phyloP scores from a whole-genome alignment of 1,140 invertebrate species.

The Drosophila lacertosa region DNA sequence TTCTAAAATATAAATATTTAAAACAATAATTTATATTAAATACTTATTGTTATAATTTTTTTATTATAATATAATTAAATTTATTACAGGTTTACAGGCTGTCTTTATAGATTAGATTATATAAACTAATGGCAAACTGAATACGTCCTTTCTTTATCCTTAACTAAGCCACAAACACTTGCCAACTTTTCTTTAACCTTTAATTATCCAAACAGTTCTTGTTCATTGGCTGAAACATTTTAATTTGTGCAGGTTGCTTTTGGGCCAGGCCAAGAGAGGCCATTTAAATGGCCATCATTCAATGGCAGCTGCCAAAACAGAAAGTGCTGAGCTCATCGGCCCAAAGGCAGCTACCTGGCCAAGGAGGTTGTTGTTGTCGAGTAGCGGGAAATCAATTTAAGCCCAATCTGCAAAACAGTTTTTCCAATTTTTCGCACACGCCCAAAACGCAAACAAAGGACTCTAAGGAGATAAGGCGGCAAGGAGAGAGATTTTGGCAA shows the following conservation, averaged over 20 bases:
- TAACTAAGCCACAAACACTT: no score
- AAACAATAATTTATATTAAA: no score
- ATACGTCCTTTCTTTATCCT: no score
- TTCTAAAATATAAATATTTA: no score
- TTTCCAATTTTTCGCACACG: constrained; percentile 59
- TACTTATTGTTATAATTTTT: no score
- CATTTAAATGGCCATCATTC: constrained; percentile 43
- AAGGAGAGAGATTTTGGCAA: constrained; percentile 54
- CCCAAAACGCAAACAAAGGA: constrained; percentile 44
- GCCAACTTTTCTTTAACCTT: not conserved
- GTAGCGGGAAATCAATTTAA: constrained; percentile 81
- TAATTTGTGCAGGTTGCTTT: constrained; percentile 42
- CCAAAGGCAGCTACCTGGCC: constrained; percentile 31
- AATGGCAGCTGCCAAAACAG: constrained; percentile 38
- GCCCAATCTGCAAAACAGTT: constrained; percentile 69
- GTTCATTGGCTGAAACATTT: constrained; percentile 59
- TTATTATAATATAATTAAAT: no score
- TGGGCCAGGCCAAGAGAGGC: constrained; percentile 10
- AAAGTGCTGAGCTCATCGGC: constrained; percentile 71
- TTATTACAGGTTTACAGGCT: no score
- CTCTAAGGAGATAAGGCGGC: not conserved
- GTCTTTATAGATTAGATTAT: no score
- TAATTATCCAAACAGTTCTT: constrained; percentile 8
- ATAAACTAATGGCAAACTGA: no score
- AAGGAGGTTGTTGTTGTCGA: constrained; percentile 19